These are phyloP conservation scores for Rattus rattus DNA, from an alignment of 2,113 vertebrate genomes.

Conservation along the genomic window DNA sequence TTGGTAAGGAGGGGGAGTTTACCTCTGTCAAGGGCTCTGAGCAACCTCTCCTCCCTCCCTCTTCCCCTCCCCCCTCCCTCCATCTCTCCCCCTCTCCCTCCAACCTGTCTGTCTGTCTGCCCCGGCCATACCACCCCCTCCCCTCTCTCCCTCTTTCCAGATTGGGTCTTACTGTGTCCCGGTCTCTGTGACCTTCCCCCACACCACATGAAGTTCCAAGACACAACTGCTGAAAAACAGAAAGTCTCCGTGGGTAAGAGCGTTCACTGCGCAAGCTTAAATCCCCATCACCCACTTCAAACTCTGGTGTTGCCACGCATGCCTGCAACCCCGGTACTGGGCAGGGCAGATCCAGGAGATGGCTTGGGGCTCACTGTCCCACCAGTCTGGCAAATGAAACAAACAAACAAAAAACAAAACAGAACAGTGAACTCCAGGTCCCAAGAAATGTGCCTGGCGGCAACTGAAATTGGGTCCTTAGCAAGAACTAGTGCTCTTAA, in stretches of 20 bases:
- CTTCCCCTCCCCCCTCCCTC: too few species aligned
- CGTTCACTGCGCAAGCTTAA: background rate
- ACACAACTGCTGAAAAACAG: background rate
- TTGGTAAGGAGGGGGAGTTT: fast-evolving
- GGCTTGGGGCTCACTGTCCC: background rate
- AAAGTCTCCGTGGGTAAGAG: too few species aligned
- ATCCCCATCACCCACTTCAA: background rate
- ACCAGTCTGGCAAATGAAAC: background rate
- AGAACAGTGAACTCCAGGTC: background rate
- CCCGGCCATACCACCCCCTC: too few species aligned
- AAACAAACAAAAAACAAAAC: background rate
- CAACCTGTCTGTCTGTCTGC: background rate
- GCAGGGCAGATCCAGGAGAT: background rate
- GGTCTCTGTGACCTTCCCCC: background rate
- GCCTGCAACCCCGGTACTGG: background rate
- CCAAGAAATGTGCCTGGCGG: background rate
- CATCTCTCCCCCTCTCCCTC: too few species aligned
- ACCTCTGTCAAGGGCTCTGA: background rate
- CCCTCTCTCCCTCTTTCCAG: background rate
- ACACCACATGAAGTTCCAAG: fast-evolving
- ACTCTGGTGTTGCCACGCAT: background rate
- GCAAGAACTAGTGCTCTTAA: background rate
- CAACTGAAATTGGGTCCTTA: background rate
- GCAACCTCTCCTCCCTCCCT: too few species aligned
- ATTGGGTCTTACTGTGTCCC: background rate